Conservation (phyloP, 2,888 invertebrate genomes). For the Desoria tigrina region DNA sequence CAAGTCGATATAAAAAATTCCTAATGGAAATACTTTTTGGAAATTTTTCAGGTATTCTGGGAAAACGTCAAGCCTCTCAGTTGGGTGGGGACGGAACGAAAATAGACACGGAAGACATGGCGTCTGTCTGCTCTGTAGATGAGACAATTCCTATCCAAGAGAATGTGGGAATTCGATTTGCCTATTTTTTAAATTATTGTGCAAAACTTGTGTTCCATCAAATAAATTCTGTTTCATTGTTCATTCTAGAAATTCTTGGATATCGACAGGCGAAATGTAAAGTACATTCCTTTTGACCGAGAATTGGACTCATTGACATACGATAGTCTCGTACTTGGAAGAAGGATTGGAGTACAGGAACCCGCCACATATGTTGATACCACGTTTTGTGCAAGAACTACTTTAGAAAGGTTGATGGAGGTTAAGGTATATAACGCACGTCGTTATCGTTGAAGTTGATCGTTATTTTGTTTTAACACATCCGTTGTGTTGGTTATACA, state of each 20-base stretch:
- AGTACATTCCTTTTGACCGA: constrained; percentile 26
- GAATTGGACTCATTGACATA: constrained; percentile 31
- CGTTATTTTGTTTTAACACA: neutral
- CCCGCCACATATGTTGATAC: constrained; percentile 48
- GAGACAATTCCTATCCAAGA: constrained; percentile 32
- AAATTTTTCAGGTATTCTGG: constrained; percentile 20
- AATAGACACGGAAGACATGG: constrained; percentile 26
- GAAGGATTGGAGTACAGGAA: constrained; percentile 34
- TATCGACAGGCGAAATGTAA: constrained; percentile 20
- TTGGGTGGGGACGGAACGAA: constrained; percentile 26
- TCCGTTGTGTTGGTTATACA: neutral
- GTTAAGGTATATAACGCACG: constrained; percentile 39
- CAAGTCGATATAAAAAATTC: neutral
- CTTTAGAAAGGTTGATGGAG: constrained; percentile 48
- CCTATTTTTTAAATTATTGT: neutral
- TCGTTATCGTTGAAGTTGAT: neutral
- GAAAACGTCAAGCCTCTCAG: constrained; percentile 27
- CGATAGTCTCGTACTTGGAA: constrained; percentile 41
- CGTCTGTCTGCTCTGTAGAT: constrained; percentile 28
- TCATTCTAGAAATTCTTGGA: constrained; percentile 31
- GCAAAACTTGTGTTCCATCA: neutral
- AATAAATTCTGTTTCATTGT: neutral
- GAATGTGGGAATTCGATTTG: no score
- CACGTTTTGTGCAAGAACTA: constrained; percentile 42
- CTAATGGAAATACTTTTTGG: neutral